Evolutionary conservation across 2,888 invertebrate genomes (phyloP).

Genomic region (Neria commutata): DNA sequence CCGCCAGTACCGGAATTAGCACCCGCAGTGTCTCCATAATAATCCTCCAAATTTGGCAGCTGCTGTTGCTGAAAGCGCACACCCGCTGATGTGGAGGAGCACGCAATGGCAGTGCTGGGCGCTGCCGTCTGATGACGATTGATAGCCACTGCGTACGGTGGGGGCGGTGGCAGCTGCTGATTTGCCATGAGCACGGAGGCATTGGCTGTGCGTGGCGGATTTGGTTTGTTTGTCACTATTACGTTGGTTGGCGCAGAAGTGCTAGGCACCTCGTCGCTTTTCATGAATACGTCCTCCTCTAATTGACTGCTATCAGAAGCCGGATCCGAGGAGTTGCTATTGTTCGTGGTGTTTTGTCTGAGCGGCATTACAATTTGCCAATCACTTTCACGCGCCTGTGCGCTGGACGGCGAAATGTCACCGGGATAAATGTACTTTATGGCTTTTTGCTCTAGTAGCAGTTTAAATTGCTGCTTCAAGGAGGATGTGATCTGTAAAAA

Average conservation of each 20-base stretch:
- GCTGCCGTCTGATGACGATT: conserved; percentile 32
- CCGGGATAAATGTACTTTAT: conserved; percentile 75
- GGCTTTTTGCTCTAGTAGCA: conserved; percentile 79
- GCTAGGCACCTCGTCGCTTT: conserved; percentile 42
- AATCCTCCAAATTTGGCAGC: conserved; percentile 38
- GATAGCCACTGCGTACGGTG: conserved; percentile 44
- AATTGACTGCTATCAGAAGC: conserved; percentile 53
- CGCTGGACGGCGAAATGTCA: conserved; percentile 53
- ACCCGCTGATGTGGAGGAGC: conserved; percentile 17
- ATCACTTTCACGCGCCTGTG: conserved; percentile 46
- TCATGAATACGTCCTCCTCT: conserved; percentile 54
- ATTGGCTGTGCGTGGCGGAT: neutral
- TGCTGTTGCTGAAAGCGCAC: conserved; percentile 46
- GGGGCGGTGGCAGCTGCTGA: conserved; percentile 37
- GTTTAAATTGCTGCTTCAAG: conserved; percentile 79
- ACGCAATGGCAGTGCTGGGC: conserved; percentile 14
- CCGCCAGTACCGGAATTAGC: conserved; percentile 37
- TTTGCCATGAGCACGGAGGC: neutral
- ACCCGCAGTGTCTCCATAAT: too few species aligned
- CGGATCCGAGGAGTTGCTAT: conserved; percentile 55
- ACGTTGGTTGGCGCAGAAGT: conserved; percentile 21
- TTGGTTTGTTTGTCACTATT: neutral
- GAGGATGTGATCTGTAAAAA: conserved; percentile 71
- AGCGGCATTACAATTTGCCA: conserved; percentile 61
- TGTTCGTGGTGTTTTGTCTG: conserved; percentile 40